phyloP scores from a whole-genome alignment of 2,888 invertebrate genomes.

The Drosophila antonietae region DNA sequence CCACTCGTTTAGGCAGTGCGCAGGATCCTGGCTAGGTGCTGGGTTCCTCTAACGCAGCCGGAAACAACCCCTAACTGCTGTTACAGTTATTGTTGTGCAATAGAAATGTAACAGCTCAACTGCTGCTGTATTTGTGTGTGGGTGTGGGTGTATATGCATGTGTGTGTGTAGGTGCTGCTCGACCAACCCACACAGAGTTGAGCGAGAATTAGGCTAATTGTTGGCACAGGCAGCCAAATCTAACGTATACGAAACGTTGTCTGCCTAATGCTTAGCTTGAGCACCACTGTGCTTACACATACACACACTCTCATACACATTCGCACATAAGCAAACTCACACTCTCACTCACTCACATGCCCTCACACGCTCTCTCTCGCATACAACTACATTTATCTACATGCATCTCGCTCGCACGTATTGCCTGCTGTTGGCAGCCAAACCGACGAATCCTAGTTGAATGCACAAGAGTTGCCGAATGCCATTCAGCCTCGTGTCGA shows the following conservation, averaged over 20 bases:
- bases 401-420: slow-evolving; percentile 59
- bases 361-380: slow-evolving; percentile 2
- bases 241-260: slow-evolving; percentile 46
- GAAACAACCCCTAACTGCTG: slow-evolving; percentile 75
- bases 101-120: slow-evolving; percentile 44
- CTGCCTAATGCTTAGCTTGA: slow-evolving; percentile 35
- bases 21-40: slow-evolving; percentile 60
- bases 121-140: slow-evolving; percentile 11
- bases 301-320: slow-evolving; percentile 2
- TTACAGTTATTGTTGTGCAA: slow-evolving; percentile 56
- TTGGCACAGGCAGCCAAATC: slow-evolving; percentile 32
- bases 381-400: slow-evolving; percentile 53
- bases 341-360: slow-evolving; percentile 2
- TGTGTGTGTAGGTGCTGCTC: slow-evolving; percentile 63
- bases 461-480: slow-evolving; percentile 49
- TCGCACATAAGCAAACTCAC: slow-evolving; percentile 20
- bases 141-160: slow-evolving; percentile 15
- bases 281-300: slow-evolving; percentile 17
- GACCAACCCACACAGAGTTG: slow-evolving; percentile 71
- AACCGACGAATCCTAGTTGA: slow-evolving; percentile 77
- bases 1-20: slow-evolving; percentile 72
- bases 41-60: slow-evolving; percentile 61
- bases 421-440: slow-evolving; percentile 39
- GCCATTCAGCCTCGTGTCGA: slow-evolving; percentile 29
- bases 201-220: slow-evolving; percentile 70